Conservation (phyloP, 2,797 vertebrate genomes). For the Coccyzus lansbergi region DNA sequence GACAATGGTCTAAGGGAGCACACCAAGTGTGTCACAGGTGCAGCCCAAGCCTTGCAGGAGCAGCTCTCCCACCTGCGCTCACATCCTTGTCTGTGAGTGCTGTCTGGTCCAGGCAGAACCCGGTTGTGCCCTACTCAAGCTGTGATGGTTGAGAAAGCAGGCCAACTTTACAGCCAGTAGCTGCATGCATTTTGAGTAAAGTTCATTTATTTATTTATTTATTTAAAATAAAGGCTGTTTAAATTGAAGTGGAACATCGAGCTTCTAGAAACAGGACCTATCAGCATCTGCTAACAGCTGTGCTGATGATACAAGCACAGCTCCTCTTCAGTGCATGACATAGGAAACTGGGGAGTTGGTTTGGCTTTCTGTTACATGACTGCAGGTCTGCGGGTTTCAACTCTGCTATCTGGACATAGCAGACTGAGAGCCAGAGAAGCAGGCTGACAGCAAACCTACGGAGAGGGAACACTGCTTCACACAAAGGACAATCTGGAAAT, state of each 20-base stretch:
- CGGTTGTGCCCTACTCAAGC: not conserved
- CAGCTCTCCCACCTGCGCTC: not conserved
- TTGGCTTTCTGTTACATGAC: not conserved
- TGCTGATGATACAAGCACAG: not conserved
- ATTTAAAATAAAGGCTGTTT: not conserved
- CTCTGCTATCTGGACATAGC: not conserved
- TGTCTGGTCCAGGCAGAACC: not conserved
- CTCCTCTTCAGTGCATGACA: not conserved
- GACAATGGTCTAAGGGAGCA: not conserved
- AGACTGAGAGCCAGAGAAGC: not conserved
- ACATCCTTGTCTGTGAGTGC: not conserved
- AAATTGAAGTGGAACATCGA: not conserved
- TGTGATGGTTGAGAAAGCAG: not conserved
- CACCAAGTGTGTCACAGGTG: fast-evolving
- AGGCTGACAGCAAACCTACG: not conserved
- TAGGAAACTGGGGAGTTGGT: not conserved
- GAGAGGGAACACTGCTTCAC: not conserved
- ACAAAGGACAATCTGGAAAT: not conserved
- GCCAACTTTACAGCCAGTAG: not conserved
- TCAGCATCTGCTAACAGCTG: slow-evolving; percentile 28
- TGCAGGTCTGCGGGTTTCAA: not conserved
- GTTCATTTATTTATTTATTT: not conserved
- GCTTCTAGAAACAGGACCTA: slow-evolving; percentile 23
- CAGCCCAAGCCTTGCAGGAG: not conserved
- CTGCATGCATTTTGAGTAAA: not conserved